phyloP scores from a whole-genome alignment of 2,888 invertebrate species.

The Catocala sponsa region DNA sequence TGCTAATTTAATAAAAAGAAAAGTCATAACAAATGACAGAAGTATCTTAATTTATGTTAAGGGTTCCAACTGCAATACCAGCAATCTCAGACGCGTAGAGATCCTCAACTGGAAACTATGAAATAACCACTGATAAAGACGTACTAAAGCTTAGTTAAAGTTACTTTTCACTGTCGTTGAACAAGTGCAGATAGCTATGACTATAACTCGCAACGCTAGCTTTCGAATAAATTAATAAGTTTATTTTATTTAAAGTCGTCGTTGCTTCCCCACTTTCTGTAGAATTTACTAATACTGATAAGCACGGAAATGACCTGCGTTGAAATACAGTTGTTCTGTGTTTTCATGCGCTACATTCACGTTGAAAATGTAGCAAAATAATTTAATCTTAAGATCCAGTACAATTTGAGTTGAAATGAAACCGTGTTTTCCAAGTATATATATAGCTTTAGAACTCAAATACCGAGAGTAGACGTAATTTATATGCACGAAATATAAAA shows the following conservation, averaged over 20 bases:
- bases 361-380: background rate
- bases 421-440: background rate
- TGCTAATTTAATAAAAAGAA: too few relatives aligned
- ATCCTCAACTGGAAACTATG: too few relatives aligned
- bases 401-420: slow-evolving; percentile 1
- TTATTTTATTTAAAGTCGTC: background rate
- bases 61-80: too few relatives aligned
- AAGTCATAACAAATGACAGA: too few relatives aligned
- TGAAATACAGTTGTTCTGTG: background rate
- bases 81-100: too few relatives aligned
- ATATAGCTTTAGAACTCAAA: background rate
- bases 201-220: too few relatives aligned
- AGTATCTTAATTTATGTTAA: too few relatives aligned
- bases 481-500: background rate
- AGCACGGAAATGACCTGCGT: slow-evolving; percentile 1
- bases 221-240: background rate
- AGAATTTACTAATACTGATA: slow-evolving; percentile 5
- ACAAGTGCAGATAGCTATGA: background rate
- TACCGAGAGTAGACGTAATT: background rate
- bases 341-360: slow-evolving; percentile 3
- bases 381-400: slow-evolving; percentile 1
- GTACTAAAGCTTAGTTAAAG: too few relatives aligned
- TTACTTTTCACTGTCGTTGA: background rate
- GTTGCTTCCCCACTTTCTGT: background rate
- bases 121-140: too few relatives aligned